These are phyloP conservation scores for Forficula auricularia DNA, from an alignment of 1,140 invertebrate species.

Conservation along the genomic window DNA sequence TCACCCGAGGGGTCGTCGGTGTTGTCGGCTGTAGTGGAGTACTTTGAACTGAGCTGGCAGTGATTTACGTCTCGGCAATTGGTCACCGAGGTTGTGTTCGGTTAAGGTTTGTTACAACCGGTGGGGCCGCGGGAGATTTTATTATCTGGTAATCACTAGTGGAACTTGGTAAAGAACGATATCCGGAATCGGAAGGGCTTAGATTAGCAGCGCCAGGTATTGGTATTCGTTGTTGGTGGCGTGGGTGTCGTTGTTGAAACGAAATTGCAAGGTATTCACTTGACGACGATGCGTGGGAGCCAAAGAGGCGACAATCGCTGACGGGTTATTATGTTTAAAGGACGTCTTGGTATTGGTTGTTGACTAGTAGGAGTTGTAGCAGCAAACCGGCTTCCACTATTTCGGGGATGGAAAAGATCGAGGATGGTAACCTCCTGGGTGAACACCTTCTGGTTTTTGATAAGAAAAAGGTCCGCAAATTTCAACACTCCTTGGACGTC, in stretches of 20 bases:
- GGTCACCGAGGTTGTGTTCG: slow-evolving; percentile 14
- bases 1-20: slow-evolving; percentile 39
- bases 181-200: slow-evolving; percentile 33
- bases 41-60: slow-evolving; percentile 7
- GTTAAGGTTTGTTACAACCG: slow-evolving; percentile 11
- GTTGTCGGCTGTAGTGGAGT: slow-evolving; percentile 19
- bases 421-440: too few species aligned
- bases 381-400: slow-evolving; percentile 8
- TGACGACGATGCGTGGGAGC: slow-evolving; percentile 24
- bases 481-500: too few species aligned
- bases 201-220: slow-evolving; percentile 13
- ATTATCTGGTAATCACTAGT: slow-evolving; percentile 43
- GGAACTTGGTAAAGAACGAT: slow-evolving; percentile 33
- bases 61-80: slow-evolving; percentile 1
- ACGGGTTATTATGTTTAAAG: slow-evolving; percentile 17
- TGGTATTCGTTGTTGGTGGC: slow-evolving; percentile 11
- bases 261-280: slow-evolving; percentile 4
- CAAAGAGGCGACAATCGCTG: too few species aligned
- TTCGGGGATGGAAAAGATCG: too few species aligned
- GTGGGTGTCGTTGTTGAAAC: slow-evolving; percentile 14
- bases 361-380: slow-evolving; percentile 23
- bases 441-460: too few species aligned
- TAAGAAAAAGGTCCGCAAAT: too few species aligned
- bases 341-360: slow-evolving; percentile 23
- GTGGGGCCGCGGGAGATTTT: slow-evolving; percentile 21